Percentiles rank a stretch among this genome's conserved stretches.
phyloP scores from a whole-genome alignment of 2,113 vertebrate genomes.

The Meriones unguiculatus region DNA sequence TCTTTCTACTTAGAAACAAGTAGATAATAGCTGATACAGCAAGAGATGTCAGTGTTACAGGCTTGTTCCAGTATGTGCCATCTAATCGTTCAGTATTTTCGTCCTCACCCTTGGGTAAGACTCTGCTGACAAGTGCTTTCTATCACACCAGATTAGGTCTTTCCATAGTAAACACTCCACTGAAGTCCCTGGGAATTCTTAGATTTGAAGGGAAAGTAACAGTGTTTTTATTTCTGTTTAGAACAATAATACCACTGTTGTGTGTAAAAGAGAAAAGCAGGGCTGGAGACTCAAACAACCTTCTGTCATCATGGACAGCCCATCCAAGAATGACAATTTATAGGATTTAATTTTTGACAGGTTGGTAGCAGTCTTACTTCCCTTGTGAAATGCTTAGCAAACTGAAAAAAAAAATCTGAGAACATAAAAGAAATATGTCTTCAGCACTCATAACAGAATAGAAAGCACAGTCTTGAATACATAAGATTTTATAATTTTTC shows the following conservation, averaged over 20 bases:
- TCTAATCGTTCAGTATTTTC: conserved; percentile 38
- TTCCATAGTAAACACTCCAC: conserved; percentile 42
- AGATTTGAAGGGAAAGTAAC: conserved; percentile 49
- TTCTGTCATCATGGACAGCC: conserved; percentile 13
- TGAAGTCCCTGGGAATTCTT: conserved; percentile 43
- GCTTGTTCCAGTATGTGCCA: background rate
- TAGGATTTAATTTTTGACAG: conserved; percentile 56
- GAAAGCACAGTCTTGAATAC: conserved; percentile 1
- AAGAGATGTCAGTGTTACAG: background rate
- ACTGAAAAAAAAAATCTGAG: conserved; percentile 48
- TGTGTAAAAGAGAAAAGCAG: background rate
- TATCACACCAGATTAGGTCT: conserved; percentile 17
- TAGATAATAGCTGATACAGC: background rate
- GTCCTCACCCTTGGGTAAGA: background rate
- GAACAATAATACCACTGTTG: conserved; percentile 22
- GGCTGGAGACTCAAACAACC: background rate
- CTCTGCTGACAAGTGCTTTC: background rate
- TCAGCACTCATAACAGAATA: conserved; percentile 11
- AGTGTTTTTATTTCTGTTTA: conserved; percentile 36
- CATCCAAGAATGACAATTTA: conserved; percentile 28
- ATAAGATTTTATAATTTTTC: conserved; percentile 66
- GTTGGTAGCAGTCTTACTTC: background rate
- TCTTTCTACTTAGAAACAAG: conserved; percentile 3
- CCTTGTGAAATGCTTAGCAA: conserved; percentile 53
- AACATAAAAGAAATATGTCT: conserved; percentile 44